A percentile compares a stretch with the other conserved stretches of the same genome.
Conservation (phyloP, 1,140 invertebrate species). For the Drosophila navojoa region DNA sequence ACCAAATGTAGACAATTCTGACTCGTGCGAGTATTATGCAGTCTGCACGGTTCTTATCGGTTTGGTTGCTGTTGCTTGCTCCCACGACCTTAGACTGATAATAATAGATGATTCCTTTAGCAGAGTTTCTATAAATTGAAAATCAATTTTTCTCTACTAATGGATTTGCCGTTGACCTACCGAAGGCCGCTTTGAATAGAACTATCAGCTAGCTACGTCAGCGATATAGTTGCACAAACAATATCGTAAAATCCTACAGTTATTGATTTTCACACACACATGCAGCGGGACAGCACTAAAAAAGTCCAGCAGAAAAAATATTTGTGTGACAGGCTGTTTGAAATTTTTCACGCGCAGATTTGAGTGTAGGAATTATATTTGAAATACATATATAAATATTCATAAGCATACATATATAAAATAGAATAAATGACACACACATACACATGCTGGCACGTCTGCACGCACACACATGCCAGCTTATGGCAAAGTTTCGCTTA, state of each 20-base stretch:
- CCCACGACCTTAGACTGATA: neutral
- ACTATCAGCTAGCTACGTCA: constrained; percentile 42
- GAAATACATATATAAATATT: constrained; percentile 5
- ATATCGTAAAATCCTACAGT: constrained; percentile 13
- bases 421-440: constrained; percentile 23
- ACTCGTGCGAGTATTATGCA: too few species aligned
- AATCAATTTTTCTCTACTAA: constrained; percentile 25
- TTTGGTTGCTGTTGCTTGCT: too few species aligned
- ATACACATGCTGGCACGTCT: constrained; percentile 15
- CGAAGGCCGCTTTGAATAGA: constrained; percentile 31
- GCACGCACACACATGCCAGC: constrained; percentile 44
- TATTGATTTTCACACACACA: constrained; percentile 30
- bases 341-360: constrained; percentile 46
- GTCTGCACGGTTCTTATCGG: too few species aligned
- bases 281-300: constrained; percentile 34
- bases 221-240: constrained; percentile 26
- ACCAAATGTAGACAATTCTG: too few species aligned
- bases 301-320: constrained; percentile 36
- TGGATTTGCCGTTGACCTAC: constrained; percentile 37
- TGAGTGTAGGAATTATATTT: constrained; percentile 47
- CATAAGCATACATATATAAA: neutral
- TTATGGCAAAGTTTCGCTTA: constrained; percentile 50
- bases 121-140: neutral
- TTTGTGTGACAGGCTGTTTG: constrained; percentile 42
- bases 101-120: neutral